Conservation (phyloP, 37 sponge, comb jelly and placozoan genomes). For the Geodia barretti region DNA sequence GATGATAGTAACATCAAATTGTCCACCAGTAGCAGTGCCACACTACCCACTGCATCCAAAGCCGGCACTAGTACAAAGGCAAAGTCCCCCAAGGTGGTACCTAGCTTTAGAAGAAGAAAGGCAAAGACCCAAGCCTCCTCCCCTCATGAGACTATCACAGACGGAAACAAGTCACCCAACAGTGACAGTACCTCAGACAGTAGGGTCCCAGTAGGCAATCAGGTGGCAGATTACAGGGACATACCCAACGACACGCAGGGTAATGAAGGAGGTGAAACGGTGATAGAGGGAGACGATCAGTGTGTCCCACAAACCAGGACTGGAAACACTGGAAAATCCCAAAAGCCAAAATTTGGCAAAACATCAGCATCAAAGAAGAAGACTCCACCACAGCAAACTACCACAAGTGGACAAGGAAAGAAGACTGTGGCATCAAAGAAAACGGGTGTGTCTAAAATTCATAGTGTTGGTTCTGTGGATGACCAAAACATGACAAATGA, state of each 20-base stretch:
- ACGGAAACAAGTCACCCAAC: too few species aligned
- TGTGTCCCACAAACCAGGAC: neutral
- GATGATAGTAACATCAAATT: neutral
- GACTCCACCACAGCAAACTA: too few species aligned
- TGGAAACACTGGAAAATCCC: neutral
- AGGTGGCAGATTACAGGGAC: too few species aligned
- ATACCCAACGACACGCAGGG: neutral
- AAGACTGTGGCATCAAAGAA: too few species aligned
- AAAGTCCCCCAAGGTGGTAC: slow-evolving; percentile 20
- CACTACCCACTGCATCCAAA: neutral
- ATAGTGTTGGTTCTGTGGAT: too few species aligned
- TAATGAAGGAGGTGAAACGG: too few species aligned
- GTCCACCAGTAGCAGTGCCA: neutral
- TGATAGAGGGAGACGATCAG: neutral
- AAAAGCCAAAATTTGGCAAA: neutral
- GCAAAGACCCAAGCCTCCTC: neutral
- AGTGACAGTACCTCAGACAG: too few species aligned
- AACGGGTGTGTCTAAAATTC: too few species aligned
- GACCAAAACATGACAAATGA: neutral
- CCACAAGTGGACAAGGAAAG: neutral
- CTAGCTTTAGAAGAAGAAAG: slow-evolving; percentile 53
- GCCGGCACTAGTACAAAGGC: neutral
- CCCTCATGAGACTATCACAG: too few species aligned
- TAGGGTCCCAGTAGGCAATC: too few species aligned
- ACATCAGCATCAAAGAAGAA: neutral